Evolutionary conservation across 2,113 vertebrate species (phyloP), one percentile per base, ranked within the genome.

Genomic region (Datnioides undecimradiatus): DNA sequence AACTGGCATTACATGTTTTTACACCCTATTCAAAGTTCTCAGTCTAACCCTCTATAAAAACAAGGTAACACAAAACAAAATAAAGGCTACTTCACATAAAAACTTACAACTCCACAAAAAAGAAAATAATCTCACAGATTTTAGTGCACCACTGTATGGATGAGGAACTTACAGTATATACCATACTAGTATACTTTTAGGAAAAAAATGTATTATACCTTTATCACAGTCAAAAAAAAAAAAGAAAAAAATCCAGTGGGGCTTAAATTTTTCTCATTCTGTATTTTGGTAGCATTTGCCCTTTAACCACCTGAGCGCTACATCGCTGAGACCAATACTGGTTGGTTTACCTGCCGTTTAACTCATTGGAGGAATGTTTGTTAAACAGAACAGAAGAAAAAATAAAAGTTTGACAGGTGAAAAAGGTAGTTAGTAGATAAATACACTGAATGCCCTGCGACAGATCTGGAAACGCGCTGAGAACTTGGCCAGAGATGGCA

Each of bases 291-390:
- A 89, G 87, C 68, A 78, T 85, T 90, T 87, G 41, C 75, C 86
- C 72, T 87, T 91, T 88, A 91, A 91, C 82, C 91, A 88, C 86
- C 88, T 89, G 88, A 90, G 90, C 80, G 88, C 80, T 86, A 82
- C 81, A 62, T 81, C 57, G 46, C 60, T 80, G 68, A 88, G 66
- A 83, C 49, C 78, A 86, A 86, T 70, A 73, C 78, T 76, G 87
- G 88, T 80, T 60, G 70, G 77, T 87, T 83, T 62, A 81, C 82
- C 90, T 89, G 90, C 88, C 38, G 80, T 87, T 88, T 81, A 80
- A 88, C 83, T 90, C 86, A 85, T 83, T 79, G 81, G 86, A 94
- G 94, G 94, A 95, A 95, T 94, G 93, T 93, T 92, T 93, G 84
- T 91, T 89, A 86, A 90, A 87, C 82, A 81, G 71, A 86, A 78